phyloP scores from a whole-genome alignment of 2,888 invertebrate species.

The Rhimphoctona megacephalus region DNA sequence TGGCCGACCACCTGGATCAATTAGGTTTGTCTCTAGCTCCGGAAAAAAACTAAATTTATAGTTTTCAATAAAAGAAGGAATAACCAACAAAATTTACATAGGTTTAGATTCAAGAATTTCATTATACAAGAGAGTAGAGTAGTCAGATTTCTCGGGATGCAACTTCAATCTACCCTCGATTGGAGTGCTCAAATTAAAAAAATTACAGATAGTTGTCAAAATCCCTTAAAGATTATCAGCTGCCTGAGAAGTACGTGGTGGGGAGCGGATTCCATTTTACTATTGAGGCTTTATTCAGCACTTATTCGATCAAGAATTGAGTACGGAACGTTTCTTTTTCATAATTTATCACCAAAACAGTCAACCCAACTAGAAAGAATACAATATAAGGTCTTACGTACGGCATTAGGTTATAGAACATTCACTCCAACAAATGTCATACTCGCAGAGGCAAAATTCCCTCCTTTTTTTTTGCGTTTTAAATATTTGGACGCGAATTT shows the following conservation, averaged over 20 bases:
- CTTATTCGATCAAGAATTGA: constrained; percentile 45
- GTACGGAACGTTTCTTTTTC: constrained; percentile 51
- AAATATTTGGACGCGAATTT: constrained; percentile 1
- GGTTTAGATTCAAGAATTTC: not conserved
- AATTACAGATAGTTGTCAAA: constrained; percentile 13
- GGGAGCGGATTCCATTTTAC: constrained; percentile 52
- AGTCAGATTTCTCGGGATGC: not conserved
- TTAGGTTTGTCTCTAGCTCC: not conserved
- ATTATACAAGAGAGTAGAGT: not conserved
- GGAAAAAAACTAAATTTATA: not conserved
- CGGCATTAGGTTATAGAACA: constrained; percentile 50
- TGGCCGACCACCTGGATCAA: not conserved
- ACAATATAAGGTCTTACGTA: constrained; percentile 47
- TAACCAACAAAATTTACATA: not conserved
- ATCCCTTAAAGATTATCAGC: constrained; percentile 7
- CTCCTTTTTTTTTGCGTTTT: not conserved
- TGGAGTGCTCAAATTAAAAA: not conserved
- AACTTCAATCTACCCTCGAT: not conserved
- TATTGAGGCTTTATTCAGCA: constrained; percentile 33
- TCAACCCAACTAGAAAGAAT: constrained; percentile 42
- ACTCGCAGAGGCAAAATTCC: constrained; percentile 18
- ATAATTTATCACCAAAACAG: not conserved
- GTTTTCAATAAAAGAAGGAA: not conserved
- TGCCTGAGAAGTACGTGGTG: constrained; percentile 48
- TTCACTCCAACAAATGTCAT: constrained; percentile 62